Percentiles rank a stretch among this genome's conserved stretches.
Conservation (phyloP, 2,888 invertebrate genomes). For the Leucophora obtusa region DNA sequence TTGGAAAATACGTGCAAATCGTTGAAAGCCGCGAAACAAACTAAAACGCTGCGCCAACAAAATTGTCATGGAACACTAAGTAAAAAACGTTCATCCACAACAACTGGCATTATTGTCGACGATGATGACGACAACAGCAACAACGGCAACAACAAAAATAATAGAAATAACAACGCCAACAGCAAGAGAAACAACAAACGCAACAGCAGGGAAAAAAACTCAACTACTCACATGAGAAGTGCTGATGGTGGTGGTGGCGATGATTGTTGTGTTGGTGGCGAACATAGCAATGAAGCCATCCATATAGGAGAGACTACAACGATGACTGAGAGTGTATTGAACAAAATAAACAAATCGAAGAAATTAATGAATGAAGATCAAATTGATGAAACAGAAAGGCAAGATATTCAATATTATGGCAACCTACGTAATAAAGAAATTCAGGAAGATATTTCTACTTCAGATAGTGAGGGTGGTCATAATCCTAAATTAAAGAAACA, state of each 20-base stretch:
- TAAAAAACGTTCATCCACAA: conserved; percentile 36
- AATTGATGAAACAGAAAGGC: neutral
- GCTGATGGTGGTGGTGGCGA: neutral
- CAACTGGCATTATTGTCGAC: conserved; percentile 30
- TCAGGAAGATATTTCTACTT: neutral
- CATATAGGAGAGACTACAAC: neutral
- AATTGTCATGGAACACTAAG: conserved; percentile 53
- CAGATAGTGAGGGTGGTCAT: conserved; percentile 12
- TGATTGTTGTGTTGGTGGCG: neutral
- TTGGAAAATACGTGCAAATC: conserved; percentile 65
- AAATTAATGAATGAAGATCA: conserved; percentile 38
- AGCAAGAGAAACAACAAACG: conserved; percentile 18
- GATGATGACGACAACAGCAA: conserved; percentile 24
- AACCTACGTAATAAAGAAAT: neutral
- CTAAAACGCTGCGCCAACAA: conserved; percentile 67
- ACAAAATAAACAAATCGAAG: conserved; percentile 15
- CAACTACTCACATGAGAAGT: neutral
- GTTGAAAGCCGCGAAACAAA: conserved; percentile 73
- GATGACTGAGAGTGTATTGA: neutral
- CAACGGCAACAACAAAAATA: conserved; percentile 31
- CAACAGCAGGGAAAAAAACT: conserved; percentile 27
- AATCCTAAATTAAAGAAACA: neutral
- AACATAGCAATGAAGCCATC: neutral
- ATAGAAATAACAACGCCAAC: conserved; percentile 29
- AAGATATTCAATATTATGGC: neutral